Conservation (phyloP, 2,113 vertebrate species). For the Solea senegalensis region DNA sequence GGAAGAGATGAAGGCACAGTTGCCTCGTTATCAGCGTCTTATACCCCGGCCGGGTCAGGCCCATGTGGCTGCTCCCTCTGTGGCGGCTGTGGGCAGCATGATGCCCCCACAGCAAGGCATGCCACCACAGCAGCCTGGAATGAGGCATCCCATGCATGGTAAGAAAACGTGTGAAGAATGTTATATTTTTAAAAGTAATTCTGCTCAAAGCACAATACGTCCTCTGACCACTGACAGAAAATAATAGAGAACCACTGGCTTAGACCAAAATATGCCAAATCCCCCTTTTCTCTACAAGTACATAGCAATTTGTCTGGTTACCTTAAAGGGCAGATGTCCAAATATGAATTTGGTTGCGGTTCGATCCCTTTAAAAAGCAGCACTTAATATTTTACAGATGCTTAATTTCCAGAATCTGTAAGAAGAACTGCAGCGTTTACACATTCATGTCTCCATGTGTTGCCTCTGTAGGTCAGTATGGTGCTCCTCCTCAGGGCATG, state of each 20-base stretch:
- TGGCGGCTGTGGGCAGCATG: constrained; percentile 91
- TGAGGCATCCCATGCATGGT: constrained; percentile 92
- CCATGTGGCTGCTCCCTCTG: constrained; percentile 86
- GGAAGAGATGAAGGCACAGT: constrained; percentile 96
- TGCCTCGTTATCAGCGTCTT: constrained; percentile 95
- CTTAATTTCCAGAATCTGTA: not conserved
- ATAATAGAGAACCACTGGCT: too few relatives aligned
- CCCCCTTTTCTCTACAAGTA: too few relatives aligned
- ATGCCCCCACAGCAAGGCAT: constrained; percentile 90
- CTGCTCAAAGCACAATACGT: too few relatives aligned
- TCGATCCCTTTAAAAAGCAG: not conserved
- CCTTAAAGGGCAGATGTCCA: not conserved
- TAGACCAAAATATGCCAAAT: too few relatives aligned
- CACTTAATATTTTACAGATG: not conserved
- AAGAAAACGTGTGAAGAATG: not conserved
- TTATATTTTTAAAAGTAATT: too few relatives aligned
- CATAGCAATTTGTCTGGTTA: not conserved
- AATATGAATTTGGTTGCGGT: not conserved
- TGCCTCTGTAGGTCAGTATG: constrained; percentile 90
- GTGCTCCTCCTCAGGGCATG: constrained; percentile 95
- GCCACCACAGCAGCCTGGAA: constrained; percentile 88
- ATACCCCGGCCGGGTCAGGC: constrained; percentile 91
- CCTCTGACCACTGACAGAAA: too few relatives aligned
- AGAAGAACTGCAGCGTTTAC: not conserved
- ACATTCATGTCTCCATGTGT: not conserved